Conservation (phyloP, 2,797 vertebrate genomes). For the Hippoglossus hippoglossus region DNA sequence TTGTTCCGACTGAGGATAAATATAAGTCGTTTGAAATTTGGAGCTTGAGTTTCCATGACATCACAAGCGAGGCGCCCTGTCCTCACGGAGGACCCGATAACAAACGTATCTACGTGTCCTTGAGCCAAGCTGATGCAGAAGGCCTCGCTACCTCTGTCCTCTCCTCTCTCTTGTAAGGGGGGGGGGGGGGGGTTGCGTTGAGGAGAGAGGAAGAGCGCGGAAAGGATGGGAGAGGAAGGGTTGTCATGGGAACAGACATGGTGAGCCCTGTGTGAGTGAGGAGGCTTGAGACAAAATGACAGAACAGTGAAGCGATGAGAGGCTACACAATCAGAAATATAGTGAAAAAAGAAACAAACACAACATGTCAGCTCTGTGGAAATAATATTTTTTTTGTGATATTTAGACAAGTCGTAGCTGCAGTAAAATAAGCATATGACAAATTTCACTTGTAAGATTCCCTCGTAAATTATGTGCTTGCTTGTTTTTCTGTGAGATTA, state of each 20-base stretch:
- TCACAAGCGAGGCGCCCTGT: constrained; percentile 39
- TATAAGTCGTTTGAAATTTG: constrained; percentile 31
- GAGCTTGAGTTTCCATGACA: constrained; percentile 53
- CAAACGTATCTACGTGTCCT: constrained; percentile 53
- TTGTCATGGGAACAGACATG: constrained; percentile 83
- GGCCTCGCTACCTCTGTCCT: constrained; percentile 44
- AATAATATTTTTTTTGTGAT: constrained; percentile 11
- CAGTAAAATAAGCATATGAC: constrained; percentile 17
- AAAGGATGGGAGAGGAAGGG: constrained; percentile 56
- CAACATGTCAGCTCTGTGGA: constrained; percentile 39
- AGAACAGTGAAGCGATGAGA: constrained; percentile 61
- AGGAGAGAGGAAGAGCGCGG: constrained; percentile 14
- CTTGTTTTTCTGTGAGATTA: constrained; percentile 41
- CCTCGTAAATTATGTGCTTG: neutral
- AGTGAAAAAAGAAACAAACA: constrained; percentile 27
- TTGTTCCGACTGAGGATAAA: constrained; percentile 40
- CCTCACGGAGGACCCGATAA: constrained; percentile 42
- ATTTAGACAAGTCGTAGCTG: neutral
- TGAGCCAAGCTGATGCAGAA: constrained; percentile 53
- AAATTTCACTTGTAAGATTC: neutral
- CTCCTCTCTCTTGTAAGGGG: constrained; percentile 36
- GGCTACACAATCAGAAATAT: constrained; percentile 45
- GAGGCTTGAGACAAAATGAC: constrained; percentile 75
- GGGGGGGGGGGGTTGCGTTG: neutral
- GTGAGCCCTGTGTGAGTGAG: constrained; percentile 68